A percentile compares a stretch with the other conserved stretches of the same genome.
phyloP scores from a whole-genome alignment of 2,797 vertebrate genomes.

The Pangasius macronema region DNA sequence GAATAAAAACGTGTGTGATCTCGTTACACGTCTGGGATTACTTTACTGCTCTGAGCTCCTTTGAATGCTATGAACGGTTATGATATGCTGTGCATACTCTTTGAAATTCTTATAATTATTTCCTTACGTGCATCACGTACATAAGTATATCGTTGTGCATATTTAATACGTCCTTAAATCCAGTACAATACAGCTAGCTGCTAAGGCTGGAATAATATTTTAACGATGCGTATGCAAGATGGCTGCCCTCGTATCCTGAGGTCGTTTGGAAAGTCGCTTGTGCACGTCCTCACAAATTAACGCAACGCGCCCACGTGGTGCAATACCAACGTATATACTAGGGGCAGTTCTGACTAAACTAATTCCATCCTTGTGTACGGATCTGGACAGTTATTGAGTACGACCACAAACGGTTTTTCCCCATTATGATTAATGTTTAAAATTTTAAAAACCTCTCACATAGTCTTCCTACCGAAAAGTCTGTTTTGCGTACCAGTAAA shows the following conservation, averaged over 20 bases:
- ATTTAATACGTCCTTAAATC: background rate
- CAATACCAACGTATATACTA: background rate
- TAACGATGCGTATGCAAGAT: too few relatives aligned
- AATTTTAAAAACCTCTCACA: background rate
- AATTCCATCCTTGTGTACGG: too few relatives aligned
- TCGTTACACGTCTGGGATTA: background rate
- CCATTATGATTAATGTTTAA: too few relatives aligned
- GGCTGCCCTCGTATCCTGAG: background rate
- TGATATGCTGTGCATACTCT: background rate
- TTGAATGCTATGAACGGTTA: background rate
- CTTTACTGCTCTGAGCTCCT: background rate
- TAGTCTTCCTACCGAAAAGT: background rate
- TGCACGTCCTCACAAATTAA: background rate
- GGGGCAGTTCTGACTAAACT: background rate
- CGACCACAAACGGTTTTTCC: background rate
- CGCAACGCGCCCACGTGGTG: background rate
- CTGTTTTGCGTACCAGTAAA: background rate
- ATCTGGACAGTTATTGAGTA: background rate
- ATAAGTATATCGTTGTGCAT: background rate
- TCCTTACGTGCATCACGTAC: background rate
- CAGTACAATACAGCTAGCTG: background rate
- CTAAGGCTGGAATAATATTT: background rate
- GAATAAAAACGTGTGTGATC: background rate
- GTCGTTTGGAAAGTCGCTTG: background rate
- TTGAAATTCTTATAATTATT: constrained; percentile 5